Conservation (phyloP, 2,888 invertebrate species). For the Dryomyza anilis region DNA sequence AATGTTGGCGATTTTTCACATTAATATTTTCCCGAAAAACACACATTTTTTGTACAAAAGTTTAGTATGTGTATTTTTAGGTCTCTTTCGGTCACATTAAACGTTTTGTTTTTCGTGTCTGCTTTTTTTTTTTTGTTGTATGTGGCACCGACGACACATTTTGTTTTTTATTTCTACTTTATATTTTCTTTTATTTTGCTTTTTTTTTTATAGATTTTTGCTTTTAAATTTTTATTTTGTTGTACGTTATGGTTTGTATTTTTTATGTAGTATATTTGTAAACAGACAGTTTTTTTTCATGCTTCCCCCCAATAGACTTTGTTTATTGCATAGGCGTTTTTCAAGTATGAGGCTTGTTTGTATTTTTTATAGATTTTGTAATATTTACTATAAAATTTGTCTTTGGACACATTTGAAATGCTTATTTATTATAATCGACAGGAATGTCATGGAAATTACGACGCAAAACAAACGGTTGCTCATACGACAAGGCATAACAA, state of each 20-base stretch:
- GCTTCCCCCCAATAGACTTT: conserved; percentile 17
- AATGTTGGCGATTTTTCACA: no score
- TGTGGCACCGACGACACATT: conserved; percentile 15
- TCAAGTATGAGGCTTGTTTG: background rate
- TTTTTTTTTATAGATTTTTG: conserved; percentile 11
- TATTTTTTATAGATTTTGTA: conserved; percentile 24
- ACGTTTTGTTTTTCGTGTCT: conserved; percentile 1
- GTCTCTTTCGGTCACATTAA: background rate
- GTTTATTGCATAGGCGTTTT: conserved; percentile 10
- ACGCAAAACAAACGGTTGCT: conserved; percentile 36
- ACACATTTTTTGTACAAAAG: no score
- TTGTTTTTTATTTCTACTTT: conserved; percentile 1
- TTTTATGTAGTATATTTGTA: conserved; percentile 52
- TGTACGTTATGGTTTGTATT: conserved; percentile 30
- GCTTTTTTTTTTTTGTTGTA: conserved; percentile 19
- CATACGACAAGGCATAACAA: no score
- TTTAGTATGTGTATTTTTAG: conserved; percentile 19
- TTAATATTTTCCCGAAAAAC: no score
- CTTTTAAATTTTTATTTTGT: conserved; percentile 5
- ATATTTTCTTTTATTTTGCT: conserved; percentile 24
- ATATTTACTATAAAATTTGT: conserved; percentile 4
- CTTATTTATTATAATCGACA: conserved; percentile 26
- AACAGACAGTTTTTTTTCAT: conserved; percentile 37
- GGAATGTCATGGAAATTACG: conserved; percentile 43
- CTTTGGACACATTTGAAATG: background rate